A percentile compares a stretch with the other conserved stretches of the same genome.
phyloP scores from a whole-genome alignment of 2,888 invertebrate genomes.

The Rotaria magnacalcarata region DNA sequence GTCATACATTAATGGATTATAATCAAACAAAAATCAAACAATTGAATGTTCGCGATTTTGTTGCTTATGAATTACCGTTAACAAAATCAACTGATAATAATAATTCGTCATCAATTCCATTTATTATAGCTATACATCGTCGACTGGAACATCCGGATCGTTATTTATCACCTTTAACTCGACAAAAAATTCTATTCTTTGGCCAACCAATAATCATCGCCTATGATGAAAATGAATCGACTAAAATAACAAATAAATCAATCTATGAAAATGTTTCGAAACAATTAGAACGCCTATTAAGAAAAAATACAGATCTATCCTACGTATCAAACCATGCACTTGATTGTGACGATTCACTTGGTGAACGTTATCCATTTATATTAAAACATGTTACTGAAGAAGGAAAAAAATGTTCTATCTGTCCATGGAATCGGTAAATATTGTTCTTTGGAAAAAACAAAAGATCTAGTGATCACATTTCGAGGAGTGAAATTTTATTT shows the following conservation, averaged over 20 bases:
- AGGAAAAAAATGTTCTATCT: constrained; percentile 65
- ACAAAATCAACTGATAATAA: not conserved
- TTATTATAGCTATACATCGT: not conserved
- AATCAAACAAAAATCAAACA: not conserved
- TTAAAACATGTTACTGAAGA: constrained; percentile 73
- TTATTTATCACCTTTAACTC: constrained; percentile 8
- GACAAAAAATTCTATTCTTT: not conserved
- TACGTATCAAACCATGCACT: not conserved
- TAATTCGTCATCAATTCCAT: not conserved
- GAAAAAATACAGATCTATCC: not conserved
- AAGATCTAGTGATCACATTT: no score
- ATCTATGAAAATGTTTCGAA: not conserved
- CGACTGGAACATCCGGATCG: constrained; percentile 14
- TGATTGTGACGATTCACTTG: constrained; percentile 75
- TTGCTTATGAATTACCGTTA: constrained; percentile 14
- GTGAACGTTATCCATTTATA: constrained; percentile 85
- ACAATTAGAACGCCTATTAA: constrained; percentile 1
- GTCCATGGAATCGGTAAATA: constrained; percentile 63
- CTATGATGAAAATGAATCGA: not conserved
- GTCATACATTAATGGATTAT: not conserved
- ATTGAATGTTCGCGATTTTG: not conserved
- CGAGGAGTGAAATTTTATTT: constrained; percentile 25
- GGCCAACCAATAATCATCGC: not conserved
- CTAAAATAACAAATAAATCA: not conserved
- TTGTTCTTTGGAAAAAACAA: constrained; percentile 49